A percentile compares a stretch with the other conserved stretches of the same genome.
phyloP scores from a whole-genome alignment of 2,797 vertebrate species.

The Typhlichthys subterraneus region DNA sequence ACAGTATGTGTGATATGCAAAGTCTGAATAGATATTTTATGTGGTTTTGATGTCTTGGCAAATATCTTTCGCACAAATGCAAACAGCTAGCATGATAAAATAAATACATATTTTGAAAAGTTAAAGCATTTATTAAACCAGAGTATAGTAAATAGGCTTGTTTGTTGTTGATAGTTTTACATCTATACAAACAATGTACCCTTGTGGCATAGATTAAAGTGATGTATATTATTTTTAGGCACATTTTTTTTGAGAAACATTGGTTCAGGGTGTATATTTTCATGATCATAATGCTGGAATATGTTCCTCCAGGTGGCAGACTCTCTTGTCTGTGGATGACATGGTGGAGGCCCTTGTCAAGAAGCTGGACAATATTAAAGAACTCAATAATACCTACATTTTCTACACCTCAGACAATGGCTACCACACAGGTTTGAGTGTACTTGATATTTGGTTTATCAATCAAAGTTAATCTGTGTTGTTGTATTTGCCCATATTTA shows the following conservation, averaged over 20 bases:
- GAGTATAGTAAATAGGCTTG: too few species aligned
- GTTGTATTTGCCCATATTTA: background rate
- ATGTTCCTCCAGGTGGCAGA: slow-evolving; percentile 75
- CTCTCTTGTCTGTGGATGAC: slow-evolving; percentile 81
- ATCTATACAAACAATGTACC: too few species aligned
- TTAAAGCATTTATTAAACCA: too few species aligned
- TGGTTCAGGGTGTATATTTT: background rate
- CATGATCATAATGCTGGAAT: background rate
- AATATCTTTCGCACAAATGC: too few species aligned
- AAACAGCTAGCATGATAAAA: too few species aligned
- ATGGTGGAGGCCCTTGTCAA: slow-evolving; percentile 79
- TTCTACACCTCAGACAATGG: slow-evolving; percentile 83
- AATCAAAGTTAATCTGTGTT: background rate
- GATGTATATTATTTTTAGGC: too few species aligned
- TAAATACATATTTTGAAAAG: too few species aligned
- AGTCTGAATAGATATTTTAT: too few species aligned
- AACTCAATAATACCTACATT: slow-evolving; percentile 80
- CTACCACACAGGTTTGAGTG: slow-evolving; percentile 79
- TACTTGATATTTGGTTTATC: background rate
- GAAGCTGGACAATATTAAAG: slow-evolving; percentile 70
- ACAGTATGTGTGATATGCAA: too few species aligned
- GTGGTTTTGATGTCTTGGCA: too few species aligned
- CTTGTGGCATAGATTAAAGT: too few species aligned
- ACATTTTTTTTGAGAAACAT: background rate
- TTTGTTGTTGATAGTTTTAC: too few species aligned